Percentiles rank a stretch among this genome's conserved stretches.
Evolutionary conservation across 2,113 vertebrate species (phyloP).

Genomic region (Orthonyx spaldingii): DNA sequence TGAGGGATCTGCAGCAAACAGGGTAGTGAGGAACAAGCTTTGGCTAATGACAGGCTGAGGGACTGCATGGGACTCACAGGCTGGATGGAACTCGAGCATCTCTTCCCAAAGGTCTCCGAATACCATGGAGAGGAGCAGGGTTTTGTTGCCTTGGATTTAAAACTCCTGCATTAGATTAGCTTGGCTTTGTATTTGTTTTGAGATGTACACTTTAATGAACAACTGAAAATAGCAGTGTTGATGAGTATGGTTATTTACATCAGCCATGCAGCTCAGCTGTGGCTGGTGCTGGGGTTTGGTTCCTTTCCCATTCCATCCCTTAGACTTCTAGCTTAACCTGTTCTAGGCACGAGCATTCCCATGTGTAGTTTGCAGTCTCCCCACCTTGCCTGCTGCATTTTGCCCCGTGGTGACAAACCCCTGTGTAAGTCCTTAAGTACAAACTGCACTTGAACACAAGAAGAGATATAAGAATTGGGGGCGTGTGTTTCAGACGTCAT

Average conservation of each 20-base stretch:
- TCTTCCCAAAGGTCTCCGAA: background rate
- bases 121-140: background rate
- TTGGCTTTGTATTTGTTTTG: background rate
- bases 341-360: background rate
- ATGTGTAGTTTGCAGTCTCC: background rate
- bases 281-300: background rate
- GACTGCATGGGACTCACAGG: background rate
- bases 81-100: background rate
- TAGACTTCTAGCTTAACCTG: background rate
- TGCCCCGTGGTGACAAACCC: background rate
- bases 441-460: background rate
- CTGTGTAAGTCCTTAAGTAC: background rate
- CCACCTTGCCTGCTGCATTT: background rate
- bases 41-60: background rate
- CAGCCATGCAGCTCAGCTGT: background rate
- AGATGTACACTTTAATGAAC: background rate
- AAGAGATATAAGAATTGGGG: background rate
- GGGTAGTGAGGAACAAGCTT: background rate
- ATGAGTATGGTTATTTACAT: background rate
- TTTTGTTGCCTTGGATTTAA: background rate
- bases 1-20: background rate
- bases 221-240: background rate
- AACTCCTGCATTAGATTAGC: background rate
- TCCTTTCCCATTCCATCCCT: background rate
- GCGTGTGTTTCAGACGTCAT: conserved; percentile 77